Percentiles rank a stretch among this genome's conserved stretches.
Conservation (phyloP, 2,113 vertebrate genomes). For the Ciconia maguari region DNA sequence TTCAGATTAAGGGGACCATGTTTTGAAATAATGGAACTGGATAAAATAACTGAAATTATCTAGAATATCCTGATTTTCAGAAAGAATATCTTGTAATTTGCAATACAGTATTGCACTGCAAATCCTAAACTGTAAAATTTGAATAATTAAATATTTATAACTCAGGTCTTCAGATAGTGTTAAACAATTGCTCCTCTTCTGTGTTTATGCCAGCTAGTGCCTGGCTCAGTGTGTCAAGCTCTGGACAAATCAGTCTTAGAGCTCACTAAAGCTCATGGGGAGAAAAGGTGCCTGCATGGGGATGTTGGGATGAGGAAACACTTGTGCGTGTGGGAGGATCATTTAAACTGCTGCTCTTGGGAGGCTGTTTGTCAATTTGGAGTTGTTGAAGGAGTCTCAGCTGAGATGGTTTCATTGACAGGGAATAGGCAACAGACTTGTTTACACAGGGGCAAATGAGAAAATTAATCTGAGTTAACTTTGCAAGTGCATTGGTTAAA, state of each 20-base stretch:
- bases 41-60: background rate
- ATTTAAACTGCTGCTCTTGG: background rate
- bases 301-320: background rate
- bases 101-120: background rate
- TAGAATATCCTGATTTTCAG: background rate
- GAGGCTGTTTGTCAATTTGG: background rate
- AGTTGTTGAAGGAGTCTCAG: background rate
- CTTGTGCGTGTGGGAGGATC: background rate
- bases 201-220: background rate
- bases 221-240: background rate
- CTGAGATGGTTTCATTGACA: slow-evolving; percentile 25
- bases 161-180: background rate
- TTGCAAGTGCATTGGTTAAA: slow-evolving; percentile 17
- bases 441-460: background rate
- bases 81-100: background rate
- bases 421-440: background rate
- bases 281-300: background rate
- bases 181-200: background rate
- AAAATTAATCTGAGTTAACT: slow-evolving; percentile 60
- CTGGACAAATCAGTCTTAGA: background rate
- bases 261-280: background rate
- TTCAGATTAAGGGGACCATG: background rate
- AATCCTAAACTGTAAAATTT: background rate
- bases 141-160: background rate
- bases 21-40: background rate